Base-by-base conservation (phyloP, 2,113 vertebrate species). In the Burhinus bistriatus region DNA sequence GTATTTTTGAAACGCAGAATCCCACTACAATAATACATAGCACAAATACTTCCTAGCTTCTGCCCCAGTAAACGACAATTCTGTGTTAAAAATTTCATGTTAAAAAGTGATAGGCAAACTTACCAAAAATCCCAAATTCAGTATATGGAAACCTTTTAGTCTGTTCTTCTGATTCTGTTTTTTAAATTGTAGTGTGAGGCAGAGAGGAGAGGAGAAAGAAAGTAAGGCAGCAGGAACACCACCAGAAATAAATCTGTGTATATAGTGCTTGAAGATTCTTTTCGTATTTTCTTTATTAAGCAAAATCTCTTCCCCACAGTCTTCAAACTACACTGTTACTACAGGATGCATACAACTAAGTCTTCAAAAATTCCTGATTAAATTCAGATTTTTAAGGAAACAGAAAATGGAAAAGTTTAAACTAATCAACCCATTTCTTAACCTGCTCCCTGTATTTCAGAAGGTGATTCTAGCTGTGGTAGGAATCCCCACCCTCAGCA, bases 1-100 rank as follows among this genome's bases (percentile, higher is more conserved):
- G 12, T 89, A 83, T 62, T 95, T 79, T 2, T 72, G 68, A 97
- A 94, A 90, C 8, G 38, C 66, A 93, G 77, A 94, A 96, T 58
- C 81, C 58, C 51, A 83, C 47, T 88, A 71, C 73, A 89, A 85
- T 5, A 19, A 51, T 40, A 77, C 45, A 84, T 2, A 84, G 75
- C 77, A 23, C 36, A 87, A 95, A 78, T 29, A 49, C 25, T 90
- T 66, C 62, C 23, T 21, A 90, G 64, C 34, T 79, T 29, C 80
- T 96, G 79, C 66, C 55, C 40, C 13, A 68, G 69, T 12, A 85
- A 38, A 73, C 2, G 13, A 61, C 11, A 52, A 84, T 20, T 71
- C 49, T 51, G 6, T 66, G 40, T 44, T 44, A 42, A 65, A 65
- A 44, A 65, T 21, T 42, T 49, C 30, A 62, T 1, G 4, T 47